phyloP scores from a whole-genome alignment of 2,797 vertebrate species.

The Scomberomorus guttatus region DNA sequence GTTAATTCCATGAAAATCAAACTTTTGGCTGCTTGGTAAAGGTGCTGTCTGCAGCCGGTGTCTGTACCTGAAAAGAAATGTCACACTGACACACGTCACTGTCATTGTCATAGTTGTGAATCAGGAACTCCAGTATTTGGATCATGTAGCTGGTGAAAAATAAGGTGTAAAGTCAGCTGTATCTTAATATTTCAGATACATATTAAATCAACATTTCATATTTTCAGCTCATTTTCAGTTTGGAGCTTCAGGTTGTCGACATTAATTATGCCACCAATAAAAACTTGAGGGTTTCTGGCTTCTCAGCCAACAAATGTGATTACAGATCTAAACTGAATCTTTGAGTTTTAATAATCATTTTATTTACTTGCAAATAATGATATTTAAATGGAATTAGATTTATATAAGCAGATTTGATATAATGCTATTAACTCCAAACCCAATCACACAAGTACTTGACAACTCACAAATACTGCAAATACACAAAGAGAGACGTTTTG shows the following conservation, averaged over 20 bases:
- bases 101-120: neutral
- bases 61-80: neutral
- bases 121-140: constrained; percentile 10
- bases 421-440: neutral
- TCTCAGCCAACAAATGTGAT: constrained; percentile 46
- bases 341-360: constrained; percentile 17
- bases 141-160: neutral
- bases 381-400: constrained; percentile 31
- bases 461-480: neutral
- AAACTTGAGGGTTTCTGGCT: constrained; percentile 16
- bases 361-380: constrained; percentile 29
- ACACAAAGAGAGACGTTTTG: neutral
- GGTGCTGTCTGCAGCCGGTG: neutral
- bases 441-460: neutral
- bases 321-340: constrained; percentile 34
- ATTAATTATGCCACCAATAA: constrained; percentile 33
- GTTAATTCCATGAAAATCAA: constrained; percentile 2
- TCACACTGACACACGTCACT: too few species aligned
- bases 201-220: constrained; percentile 29
- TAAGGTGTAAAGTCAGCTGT: neutral
- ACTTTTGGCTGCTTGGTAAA: neutral
- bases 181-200: neutral
- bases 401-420: constrained; percentile 15
- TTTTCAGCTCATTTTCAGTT: constrained; percentile 24
- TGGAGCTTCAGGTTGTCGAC: constrained; percentile 17